Evolutionary conservation across 37 sponge, comb jelly and placozoan species (phyloP), one percentile per base, ranked within the genome.

Genomic region (Hormiphora californensis): DNA sequence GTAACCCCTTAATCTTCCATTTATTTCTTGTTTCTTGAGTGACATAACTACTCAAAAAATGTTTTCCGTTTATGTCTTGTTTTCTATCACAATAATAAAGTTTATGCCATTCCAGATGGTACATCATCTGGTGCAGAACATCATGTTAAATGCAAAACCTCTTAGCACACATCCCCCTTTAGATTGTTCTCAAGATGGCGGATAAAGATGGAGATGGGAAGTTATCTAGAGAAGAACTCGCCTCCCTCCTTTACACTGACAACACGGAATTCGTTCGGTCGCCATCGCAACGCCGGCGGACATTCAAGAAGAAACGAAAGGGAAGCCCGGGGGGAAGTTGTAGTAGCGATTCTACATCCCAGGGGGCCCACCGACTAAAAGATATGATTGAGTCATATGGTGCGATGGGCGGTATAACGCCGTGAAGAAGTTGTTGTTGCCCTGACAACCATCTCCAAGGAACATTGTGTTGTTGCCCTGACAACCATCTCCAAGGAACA

Each of bases 201-300:
- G 67, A 65, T 17, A 65, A 27, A 17, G 37, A 65, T 17, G 35
- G 67, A 7, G 67, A 65, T 19, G 67, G 67, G 2, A 11, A 19
- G 67, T 36, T 65, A 31, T 36, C 38, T 17, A 65, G 67, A 38
- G 67, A 65, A 33, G 67, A 65, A 34, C 37, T 65, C 1, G 67
- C 67, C 9, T 65, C 67, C 36, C 35, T 65, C 67, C 37, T 65
- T 38, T 65, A 65, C 67, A 65, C 67, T 7, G 67, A 65, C 34
- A 27, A 65, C 34, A 33, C 37, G 8, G 37, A 65, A 21, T 65
- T 36, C 67, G 9, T 15, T 8, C 34, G 37, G 34, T 65, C 67
- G 9, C 34, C 37, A 15, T 36, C 32, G 17, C 17, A 15, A 8
- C 32, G 36, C 8, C 32, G 35, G 37, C 12, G 9, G 37, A 65